Evolutionary conservation across 2,113 vertebrate genomes (phyloP).

Genomic region (Oostethus manadensis): DNA sequence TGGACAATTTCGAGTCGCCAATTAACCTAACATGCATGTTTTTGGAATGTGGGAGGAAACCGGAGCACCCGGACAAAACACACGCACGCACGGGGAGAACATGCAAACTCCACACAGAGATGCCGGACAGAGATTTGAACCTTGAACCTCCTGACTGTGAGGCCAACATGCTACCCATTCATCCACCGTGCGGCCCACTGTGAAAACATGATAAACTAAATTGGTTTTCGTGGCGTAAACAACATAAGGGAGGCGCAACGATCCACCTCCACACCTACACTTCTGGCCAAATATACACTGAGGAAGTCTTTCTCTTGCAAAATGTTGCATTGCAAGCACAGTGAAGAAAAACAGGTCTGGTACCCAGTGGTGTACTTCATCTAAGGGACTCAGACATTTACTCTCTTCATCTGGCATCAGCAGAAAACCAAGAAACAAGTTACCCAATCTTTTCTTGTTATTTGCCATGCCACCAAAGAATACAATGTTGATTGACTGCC

Average conservation of each 20-base stretch:
- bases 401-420: background rate
- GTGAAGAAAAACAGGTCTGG: conserved; percentile 21
- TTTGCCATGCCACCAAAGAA: conserved; percentile 19
- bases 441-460: background rate
- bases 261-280: background rate
- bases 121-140: too few species aligned
- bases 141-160: too few species aligned
- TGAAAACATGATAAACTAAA: background rate
- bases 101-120: too few species aligned
- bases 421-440: conserved; percentile 1
- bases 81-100: too few species aligned
- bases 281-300: conserved; percentile 11
- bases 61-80: too few species aligned
- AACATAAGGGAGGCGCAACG: background rate
- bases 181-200: too few species aligned
- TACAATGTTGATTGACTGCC: conserved; percentile 8
- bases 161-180: too few species aligned
- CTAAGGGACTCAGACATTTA: background rate
- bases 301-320: conserved; percentile 14
- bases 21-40: too few species aligned
- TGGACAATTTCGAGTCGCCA: too few species aligned
- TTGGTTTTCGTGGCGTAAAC: background rate
- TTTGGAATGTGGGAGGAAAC: too few species aligned
- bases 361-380: conserved; percentile 8
- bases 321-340: conserved; percentile 20